Conservation (phyloP, 2,888 invertebrate genomes). For the Carcina quercana region DNA sequence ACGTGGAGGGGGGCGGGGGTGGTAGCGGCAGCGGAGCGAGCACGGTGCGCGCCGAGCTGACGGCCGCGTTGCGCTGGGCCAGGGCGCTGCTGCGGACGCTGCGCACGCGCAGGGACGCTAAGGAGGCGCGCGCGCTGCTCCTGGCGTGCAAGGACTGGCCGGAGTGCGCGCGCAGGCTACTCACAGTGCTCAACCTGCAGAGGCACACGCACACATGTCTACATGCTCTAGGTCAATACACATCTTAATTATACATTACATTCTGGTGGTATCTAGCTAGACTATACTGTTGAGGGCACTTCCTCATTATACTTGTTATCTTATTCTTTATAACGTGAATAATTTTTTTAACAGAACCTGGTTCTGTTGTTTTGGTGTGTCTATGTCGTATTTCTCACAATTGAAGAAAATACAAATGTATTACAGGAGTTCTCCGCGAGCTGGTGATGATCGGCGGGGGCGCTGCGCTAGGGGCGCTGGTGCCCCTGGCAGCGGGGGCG, state of each 20-base stretch:
- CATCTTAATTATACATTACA: too few relatives aligned
- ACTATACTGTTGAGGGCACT: too few relatives aligned
- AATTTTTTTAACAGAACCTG: too few relatives aligned
- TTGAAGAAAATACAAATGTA: too few relatives aligned
- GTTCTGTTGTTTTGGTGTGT: too few relatives aligned
- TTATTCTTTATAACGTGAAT: too few relatives aligned
- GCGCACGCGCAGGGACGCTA: constrained; percentile 78
- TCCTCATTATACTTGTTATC: too few relatives aligned
- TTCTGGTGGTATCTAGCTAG: too few relatives aligned
- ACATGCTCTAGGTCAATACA: constrained; percentile 79
- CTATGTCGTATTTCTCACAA: too few relatives aligned
- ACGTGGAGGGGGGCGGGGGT: constrained; percentile 82
- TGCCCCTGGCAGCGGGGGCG: constrained; percentile 74
- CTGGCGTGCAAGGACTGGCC: constrained; percentile 89
- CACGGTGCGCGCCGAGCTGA: constrained; percentile 90
- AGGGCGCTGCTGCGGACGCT: constrained; percentile 82
- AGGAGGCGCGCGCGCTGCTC: constrained; percentile 78
- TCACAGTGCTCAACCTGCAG: constrained; percentile 91
- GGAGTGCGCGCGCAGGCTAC: constrained; percentile 89
- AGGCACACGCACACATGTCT: constrained; percentile 85
- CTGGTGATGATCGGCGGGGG: constrained; percentile 84
- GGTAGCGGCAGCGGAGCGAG: constrained; percentile 55
- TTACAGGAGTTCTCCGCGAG: constrained; percentile 80
- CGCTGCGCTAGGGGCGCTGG: constrained; percentile 86
- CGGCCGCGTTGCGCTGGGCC: constrained; percentile 87